Evolutionary conservation across 2,888 invertebrate genomes (phyloP), one percentile per base, ranked within the genome.

Genomic region (Nomada hirtipes): DNA sequence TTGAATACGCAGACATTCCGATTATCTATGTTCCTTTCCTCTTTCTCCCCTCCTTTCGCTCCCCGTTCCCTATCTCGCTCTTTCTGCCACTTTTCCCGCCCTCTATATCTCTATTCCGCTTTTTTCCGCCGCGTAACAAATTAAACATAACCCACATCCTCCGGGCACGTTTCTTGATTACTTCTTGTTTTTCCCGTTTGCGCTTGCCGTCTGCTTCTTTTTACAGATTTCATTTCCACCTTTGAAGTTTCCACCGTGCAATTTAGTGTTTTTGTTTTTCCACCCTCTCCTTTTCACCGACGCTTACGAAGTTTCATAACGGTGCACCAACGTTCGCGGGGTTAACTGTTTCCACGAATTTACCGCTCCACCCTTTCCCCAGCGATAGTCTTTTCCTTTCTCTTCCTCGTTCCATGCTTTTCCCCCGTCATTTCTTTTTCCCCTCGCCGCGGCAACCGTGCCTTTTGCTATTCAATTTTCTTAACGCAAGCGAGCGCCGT

Each of bases 71-170:
- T 9, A 20, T 23, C 44, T 36, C 29, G n/a, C 52, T 15, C 44
- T 68, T 44, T 42, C 57, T 42, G 50, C 61, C n/a, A 9, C n/a
- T 72, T 64, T 52, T 76, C 50, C 29, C 64, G 29, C 65, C 36
- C 65, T 50, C 67, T 80, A 67, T 82, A 73, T 71, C 77, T 79
- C 61, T 76, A 59, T 68, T 72, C 68, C 64, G 82, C 82, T 76
- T 83, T 76, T 83, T 82, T 75, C 71, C 82, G 80, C 86, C 80
- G 78, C 81, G 82, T 81, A 87, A 86, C 86, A 87, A 87, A 86
- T 88, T 88, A 86, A 88, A 84, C 82, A 78, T 86, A 88, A 84
- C 88, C 82, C 88, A 84, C 84, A 82, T 86, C 84, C 86, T 82
- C 86, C 77, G 84, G 88, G 86, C 80, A 79, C 78, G 86, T 79